Evolutionary conservation across 1,140 invertebrate species (phyloP).

Genomic region (Drosophila lini): DNA sequence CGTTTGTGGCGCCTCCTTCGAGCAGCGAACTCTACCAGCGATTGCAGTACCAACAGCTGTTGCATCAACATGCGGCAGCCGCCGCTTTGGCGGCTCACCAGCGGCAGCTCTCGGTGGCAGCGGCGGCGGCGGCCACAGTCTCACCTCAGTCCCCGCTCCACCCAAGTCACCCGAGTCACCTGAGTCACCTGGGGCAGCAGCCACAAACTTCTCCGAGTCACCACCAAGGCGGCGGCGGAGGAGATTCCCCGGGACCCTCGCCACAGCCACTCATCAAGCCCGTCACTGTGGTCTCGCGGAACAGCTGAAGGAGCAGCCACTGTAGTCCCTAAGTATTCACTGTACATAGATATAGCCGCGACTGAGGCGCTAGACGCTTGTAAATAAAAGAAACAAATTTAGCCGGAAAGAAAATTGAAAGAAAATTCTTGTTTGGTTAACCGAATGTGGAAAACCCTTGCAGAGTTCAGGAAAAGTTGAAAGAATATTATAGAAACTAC

Average conservation of each 20-base stretch:
- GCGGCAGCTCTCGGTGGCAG: slow-evolving; percentile 56
- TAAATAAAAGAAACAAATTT: slow-evolving; percentile 52
- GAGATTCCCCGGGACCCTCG: slow-evolving; percentile 71
- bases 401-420: slow-evolving; percentile 4
- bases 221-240: slow-evolving; percentile 34
- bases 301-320: slow-evolving; percentile 80
- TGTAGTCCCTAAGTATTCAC: slow-evolving; percentile 57
- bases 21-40: slow-evolving; percentile 85
- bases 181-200: slow-evolving; percentile 62
- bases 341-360: slow-evolving; percentile 75
- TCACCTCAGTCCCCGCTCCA: slow-evolving; percentile 56
- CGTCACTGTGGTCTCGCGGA: slow-evolving; percentile 85
- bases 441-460: slow-evolving; percentile 5
- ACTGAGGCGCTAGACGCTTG: slow-evolving; percentile 79
- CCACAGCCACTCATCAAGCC: slow-evolving; percentile 84
- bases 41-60: slow-evolving; percentile 83
- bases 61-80: slow-evolving; percentile 83
- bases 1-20: slow-evolving; percentile 75
- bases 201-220: slow-evolving; percentile 64
- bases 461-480: background rate
- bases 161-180: slow-evolving; percentile 59
- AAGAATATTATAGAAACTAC: background rate
- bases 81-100: slow-evolving; percentile 84
- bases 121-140: slow-evolving; percentile 61
- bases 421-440: background rate